Conservation (phyloP, 2,888 invertebrate species). For the Apantesis nais region DNA sequence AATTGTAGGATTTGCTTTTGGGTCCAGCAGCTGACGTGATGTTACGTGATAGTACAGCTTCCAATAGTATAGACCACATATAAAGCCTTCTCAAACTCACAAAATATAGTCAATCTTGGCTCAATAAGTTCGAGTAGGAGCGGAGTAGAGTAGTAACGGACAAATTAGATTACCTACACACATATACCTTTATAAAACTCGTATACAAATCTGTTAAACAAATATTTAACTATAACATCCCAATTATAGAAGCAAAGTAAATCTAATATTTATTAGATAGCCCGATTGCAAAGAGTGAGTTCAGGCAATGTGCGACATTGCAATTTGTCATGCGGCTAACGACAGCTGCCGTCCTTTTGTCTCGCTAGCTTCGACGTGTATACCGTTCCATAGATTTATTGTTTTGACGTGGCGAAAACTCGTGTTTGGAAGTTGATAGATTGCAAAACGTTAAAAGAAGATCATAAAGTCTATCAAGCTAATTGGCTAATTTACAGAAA, state of each 20-base stretch:
- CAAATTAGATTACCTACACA: too few relatives aligned
- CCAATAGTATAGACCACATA: too few relatives aligned
- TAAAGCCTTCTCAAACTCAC: too few relatives aligned
- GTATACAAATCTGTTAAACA: background rate
- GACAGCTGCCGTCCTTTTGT: constrained; percentile 68
- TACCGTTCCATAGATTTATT: constrained; percentile 44
- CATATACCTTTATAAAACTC: too few relatives aligned
- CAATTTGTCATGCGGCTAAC: constrained; percentile 69
- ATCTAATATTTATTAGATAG: constrained; percentile 13
- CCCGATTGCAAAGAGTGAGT: constrained; percentile 24
- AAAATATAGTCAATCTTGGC: too few relatives aligned
- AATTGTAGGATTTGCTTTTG: too few relatives aligned
- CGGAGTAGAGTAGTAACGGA: too few relatives aligned
- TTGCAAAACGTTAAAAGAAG: constrained; percentile 5
- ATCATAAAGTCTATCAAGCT: background rate
- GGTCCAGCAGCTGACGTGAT: too few relatives aligned
- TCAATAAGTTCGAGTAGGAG: too few relatives aligned
- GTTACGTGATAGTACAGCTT: too few relatives aligned
- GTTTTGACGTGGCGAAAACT: constrained; percentile 39
- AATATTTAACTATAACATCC: background rate
- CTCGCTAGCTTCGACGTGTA: constrained; percentile 44
- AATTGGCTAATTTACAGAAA: background rate
- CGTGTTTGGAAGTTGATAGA: constrained; percentile 38
- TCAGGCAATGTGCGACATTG: constrained; percentile 46
- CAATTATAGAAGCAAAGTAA: background rate